phyloP scores from a whole-genome alignment of 2,113 vertebrate genomes.

The Ascaphus truei region DNA sequence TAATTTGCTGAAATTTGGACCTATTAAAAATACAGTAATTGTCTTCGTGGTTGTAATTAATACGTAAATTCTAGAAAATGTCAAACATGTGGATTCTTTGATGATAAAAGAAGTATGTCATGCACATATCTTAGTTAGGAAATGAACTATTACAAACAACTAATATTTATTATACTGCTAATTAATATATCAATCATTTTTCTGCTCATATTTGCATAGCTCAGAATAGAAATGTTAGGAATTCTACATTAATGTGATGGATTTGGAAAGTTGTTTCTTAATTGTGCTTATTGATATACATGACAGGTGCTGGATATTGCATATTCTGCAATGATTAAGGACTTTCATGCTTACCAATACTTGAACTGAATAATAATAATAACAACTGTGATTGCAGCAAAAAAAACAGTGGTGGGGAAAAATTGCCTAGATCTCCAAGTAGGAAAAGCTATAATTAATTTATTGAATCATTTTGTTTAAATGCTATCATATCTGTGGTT shows the following conservation, averaged over 20 bases:
- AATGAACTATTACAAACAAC: no score
- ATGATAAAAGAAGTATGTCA: no score
- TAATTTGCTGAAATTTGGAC: no score
- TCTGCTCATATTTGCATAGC: not conserved
- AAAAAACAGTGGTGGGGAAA: not conserved
- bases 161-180: not conserved
- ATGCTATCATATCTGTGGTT: not conserved
- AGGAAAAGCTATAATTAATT: not conserved
- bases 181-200: not conserved
- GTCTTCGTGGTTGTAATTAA: no score
- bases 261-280: no score
- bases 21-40: no score
- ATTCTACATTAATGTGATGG: not conserved
- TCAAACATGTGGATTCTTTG: not conserved
- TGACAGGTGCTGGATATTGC: not conserved
- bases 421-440: not conserved
- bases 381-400: not conserved
- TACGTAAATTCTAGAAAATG: not conserved
- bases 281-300: constrained; percentile 25
- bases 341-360: not conserved
- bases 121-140: no score
- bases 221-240: not conserved
- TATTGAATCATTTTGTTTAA: not conserved
- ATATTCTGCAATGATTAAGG: constrained; percentile 11
- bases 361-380: constrained; percentile 2